These are phyloP conservation scores for Ichneumoninae sp. DNA, from an alignment of 2,888 invertebrate species.

Conservation along the genomic window DNA sequence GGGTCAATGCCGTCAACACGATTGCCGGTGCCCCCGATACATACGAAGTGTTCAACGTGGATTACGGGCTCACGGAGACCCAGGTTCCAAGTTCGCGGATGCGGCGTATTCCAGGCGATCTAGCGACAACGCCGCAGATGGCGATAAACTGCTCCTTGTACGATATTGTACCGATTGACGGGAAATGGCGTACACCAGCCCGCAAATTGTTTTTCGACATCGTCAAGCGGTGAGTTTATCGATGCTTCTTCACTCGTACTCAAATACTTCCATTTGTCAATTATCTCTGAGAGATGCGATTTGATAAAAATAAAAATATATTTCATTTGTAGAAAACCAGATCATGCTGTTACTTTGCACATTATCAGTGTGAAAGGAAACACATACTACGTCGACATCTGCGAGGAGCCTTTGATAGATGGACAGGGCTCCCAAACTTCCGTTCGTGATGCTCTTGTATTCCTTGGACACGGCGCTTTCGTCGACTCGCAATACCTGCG, in stretches of 20 bases:
- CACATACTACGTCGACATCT: slow-evolving; percentile 82
- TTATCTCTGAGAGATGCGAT: slow-evolving; percentile 71
- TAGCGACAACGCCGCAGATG: slow-evolving; percentile 85
- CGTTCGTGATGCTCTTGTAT: slow-evolving; percentile 84
- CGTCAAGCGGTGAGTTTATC: slow-evolving; percentile 34
- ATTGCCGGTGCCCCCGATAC: slow-evolving; percentile 77
- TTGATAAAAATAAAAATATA: slow-evolving; percentile 52
- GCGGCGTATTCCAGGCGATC: slow-evolving; percentile 78
- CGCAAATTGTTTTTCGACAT: slow-evolving; percentile 79
- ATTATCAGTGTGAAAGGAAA: slow-evolving; percentile 71
- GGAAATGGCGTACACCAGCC: slow-evolving; percentile 86
- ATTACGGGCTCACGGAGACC: slow-evolving; percentile 87
- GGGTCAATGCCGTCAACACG: slow-evolving; percentile 83
- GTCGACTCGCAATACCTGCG: slow-evolving; percentile 68
- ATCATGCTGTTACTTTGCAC: slow-evolving; percentile 74
- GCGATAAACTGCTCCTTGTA: slow-evolving; percentile 87
- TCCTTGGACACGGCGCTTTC: slow-evolving; percentile 82
- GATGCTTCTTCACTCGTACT: not conserved
- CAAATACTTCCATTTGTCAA: not conserved
- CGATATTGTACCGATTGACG: slow-evolving; percentile 86
- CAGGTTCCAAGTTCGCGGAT: slow-evolving; percentile 83
- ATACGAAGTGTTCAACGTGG: slow-evolving; percentile 87
- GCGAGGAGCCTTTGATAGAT: slow-evolving; percentile 54
- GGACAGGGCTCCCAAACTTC: slow-evolving; percentile 73
- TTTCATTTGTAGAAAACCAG: slow-evolving; percentile 66